Conservation (phyloP, 2,888 invertebrate genomes). For the Eilema sororculum region DNA sequence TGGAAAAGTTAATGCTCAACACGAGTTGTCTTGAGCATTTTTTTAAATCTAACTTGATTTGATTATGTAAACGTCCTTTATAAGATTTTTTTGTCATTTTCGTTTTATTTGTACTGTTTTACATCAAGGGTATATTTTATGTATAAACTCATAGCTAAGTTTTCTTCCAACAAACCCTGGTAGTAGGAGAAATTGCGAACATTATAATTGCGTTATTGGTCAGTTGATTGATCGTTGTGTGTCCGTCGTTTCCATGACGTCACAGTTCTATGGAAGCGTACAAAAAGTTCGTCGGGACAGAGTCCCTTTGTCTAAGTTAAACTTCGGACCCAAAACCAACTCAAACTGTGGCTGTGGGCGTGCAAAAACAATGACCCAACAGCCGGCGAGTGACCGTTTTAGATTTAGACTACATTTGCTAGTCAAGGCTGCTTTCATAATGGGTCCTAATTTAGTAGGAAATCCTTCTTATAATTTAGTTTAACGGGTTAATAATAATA, state of each 20-base stretch:
- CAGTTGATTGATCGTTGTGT: background rate
- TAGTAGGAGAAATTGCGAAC: background rate
- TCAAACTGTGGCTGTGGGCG: background rate
- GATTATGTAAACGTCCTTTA: no score
- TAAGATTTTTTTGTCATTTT: no score
- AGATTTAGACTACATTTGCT: background rate
- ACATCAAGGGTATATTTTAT: no score
- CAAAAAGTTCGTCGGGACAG: background rate
- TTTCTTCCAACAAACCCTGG: background rate
- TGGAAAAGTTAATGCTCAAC: no score
- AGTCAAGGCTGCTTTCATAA: background rate
- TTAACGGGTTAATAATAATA: no score
- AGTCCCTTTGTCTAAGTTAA: background rate
- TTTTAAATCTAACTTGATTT: no score
- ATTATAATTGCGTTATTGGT: conserved; percentile 1
- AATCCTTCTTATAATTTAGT: background rate
- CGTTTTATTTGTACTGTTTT: no score
- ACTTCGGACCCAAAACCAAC: background rate
- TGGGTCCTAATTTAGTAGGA: background rate
- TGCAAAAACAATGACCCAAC: background rate
- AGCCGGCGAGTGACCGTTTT: background rate
- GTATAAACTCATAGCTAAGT: background rate
- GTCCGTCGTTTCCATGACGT: background rate
- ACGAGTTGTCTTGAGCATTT: no score
- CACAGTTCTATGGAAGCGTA: background rate